These are phyloP conservation scores for Odontesthes bonariensis DNA, from an alignment of 2,113 vertebrate species.

Conservation along the genomic window DNA sequence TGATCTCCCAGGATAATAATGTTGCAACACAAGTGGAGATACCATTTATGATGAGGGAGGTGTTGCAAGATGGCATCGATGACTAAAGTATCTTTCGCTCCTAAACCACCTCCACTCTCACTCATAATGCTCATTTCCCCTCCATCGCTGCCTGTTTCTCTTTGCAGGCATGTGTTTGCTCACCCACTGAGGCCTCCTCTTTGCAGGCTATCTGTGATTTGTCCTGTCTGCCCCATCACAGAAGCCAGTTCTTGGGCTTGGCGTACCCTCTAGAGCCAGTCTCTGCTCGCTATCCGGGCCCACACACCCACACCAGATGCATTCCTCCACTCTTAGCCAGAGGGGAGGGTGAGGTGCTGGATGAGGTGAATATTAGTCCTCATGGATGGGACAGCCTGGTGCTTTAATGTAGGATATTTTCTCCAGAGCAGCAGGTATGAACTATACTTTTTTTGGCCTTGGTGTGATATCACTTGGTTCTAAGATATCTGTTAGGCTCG, in stretches of 20 bases:
- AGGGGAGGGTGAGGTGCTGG: constrained; percentile 62
- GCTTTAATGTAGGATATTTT: constrained; percentile 17
- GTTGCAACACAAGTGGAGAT: background rate
- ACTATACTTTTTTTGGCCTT: background rate
- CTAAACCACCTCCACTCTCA: constrained; percentile 12
- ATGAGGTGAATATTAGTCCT: constrained; percentile 47
- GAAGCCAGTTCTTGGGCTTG: constrained; percentile 43
- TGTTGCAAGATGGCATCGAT: constrained; percentile 27
- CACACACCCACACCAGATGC: constrained; percentile 66
- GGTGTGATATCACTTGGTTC: constrained; percentile 22
- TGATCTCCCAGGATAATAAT: constrained; percentile 5
- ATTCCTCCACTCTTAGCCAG: constrained; percentile 67
- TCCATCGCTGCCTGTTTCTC: constrained; percentile 24
- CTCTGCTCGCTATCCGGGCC: constrained; percentile 70
- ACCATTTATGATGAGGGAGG: constrained; percentile 26
- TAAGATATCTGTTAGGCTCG: constrained; percentile 45
- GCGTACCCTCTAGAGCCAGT: constrained; percentile 72
- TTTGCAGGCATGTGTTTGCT: constrained; percentile 50
- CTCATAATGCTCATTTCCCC: background rate
- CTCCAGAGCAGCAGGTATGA: constrained; percentile 41
- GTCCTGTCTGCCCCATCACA: constrained; percentile 41
- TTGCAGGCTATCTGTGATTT: constrained; percentile 35
- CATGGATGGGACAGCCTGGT: constrained; percentile 39
- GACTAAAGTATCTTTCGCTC: constrained; percentile 23
- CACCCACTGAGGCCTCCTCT: constrained; percentile 45